Evolutionary conservation across 2,113 vertebrate genomes (phyloP).

Genomic region (Petaurus breviceps): DNA sequence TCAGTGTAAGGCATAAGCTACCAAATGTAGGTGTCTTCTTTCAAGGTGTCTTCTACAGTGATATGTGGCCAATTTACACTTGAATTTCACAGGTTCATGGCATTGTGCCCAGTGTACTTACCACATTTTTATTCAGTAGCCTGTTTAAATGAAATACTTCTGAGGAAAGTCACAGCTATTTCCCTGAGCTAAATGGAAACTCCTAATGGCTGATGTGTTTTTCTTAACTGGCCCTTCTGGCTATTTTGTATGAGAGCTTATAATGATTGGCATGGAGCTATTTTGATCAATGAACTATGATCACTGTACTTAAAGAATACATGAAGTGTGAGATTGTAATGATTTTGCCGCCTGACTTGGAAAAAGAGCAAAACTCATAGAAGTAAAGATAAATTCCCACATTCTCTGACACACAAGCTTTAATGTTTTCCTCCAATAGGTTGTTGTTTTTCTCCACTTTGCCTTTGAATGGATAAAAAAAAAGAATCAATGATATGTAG

Average conservation of each 20-base stretch:
- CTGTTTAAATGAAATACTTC: neutral
- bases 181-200: constrained; percentile 2
- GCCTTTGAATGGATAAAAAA: neutral
- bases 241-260: neutral
- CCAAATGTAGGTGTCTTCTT: neutral
- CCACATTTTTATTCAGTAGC: neutral
- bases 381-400: neutral
- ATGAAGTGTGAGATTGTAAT: neutral
- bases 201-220: neutral
- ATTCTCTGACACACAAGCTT: neutral
- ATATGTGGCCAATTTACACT: neutral
- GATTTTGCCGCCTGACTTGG: neutral
- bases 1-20: neutral
- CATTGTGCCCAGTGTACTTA: neutral
- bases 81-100: neutral
- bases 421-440: neutral
- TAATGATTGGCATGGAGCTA: neutral
- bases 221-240: neutral
- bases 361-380: constrained; percentile 7
- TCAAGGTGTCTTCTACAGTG: neutral
- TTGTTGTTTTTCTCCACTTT: neutral
- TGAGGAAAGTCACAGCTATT: neutral
- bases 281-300: neutral
- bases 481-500: neutral
- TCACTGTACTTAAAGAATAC: neutral